These are phyloP conservation scores for Ciconia maguari DNA, from an alignment of 2,113 vertebrate species.

Conservation along the genomic window DNA sequence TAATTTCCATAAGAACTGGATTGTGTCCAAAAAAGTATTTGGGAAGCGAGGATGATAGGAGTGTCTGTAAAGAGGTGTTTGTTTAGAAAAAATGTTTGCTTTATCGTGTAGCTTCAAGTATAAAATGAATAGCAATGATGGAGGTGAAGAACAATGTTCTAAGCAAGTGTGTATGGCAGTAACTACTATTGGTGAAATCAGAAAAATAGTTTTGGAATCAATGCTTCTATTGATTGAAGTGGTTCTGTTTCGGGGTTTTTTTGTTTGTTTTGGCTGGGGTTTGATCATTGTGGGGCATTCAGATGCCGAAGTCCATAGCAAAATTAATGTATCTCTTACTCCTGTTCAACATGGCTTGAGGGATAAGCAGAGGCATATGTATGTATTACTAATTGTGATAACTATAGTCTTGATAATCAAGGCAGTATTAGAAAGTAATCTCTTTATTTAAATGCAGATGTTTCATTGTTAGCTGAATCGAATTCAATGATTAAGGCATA, in stretches of 20 bases:
- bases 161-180: not conserved
- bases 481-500: not conserved
- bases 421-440: not conserved
- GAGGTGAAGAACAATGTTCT: not conserved
- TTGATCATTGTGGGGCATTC: not conserved
- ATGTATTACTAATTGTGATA: not conserved
- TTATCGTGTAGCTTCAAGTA: not conserved
- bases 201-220: not conserved
- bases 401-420: slow-evolving; percentile 18
- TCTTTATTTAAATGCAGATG: slow-evolving; percentile 22
- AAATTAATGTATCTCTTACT: not conserved
- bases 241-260: not conserved
- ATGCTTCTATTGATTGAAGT: not conserved
- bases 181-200: not conserved
- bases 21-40: not conserved
- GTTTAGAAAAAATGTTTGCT: not conserved
- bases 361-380: not conserved
- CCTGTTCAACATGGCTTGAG: not conserved
- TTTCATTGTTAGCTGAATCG: slow-evolving; percentile 17
- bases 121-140: not conserved
- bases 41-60: fast-evolving
- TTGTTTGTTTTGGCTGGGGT: not conserved
- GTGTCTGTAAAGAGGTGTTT: not conserved
- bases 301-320: not conserved
- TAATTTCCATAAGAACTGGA: not conserved